phyloP scores from a whole-genome alignment of 2,113 vertebrate genomes.

The Anoura caudifer region DNA sequence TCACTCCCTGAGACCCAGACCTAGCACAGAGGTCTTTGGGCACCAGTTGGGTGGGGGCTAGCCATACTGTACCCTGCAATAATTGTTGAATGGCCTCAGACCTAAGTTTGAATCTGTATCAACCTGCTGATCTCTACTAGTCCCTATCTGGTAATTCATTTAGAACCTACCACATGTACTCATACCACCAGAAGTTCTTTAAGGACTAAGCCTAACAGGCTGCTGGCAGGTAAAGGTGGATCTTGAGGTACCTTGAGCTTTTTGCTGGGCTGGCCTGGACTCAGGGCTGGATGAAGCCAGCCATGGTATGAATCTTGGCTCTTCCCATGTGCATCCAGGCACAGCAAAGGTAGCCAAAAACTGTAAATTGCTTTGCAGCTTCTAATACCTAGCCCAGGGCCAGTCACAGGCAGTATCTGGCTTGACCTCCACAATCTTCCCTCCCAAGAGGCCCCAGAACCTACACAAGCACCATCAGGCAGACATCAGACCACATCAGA shows the following conservation, averaged over 20 bases:
- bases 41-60: not conserved
- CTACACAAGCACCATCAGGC: not conserved
- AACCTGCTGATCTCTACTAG: not conserved
- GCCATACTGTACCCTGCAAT: not conserved
- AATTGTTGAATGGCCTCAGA: not conserved
- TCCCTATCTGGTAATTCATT: not conserved
- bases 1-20: not conserved
- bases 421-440: not conserved
- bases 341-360: not conserved
- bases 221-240: not conserved
- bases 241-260: not conserved
- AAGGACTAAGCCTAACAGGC: not conserved
- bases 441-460: not conserved
- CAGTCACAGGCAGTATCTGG: not conserved
- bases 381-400: not conserved
- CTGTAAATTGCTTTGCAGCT: not conserved
- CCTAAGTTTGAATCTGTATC: not conserved
- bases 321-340: not conserved
- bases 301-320: not conserved
- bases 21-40: not conserved
- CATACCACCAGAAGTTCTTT: not conserved
- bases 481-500: not conserved
- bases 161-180: not conserved
- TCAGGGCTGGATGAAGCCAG: not conserved
- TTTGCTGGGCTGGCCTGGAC: not conserved